Evolutionary conservation across 2,888 invertebrate genomes (phyloP).

Genomic region (Tipula vernalis): DNA sequence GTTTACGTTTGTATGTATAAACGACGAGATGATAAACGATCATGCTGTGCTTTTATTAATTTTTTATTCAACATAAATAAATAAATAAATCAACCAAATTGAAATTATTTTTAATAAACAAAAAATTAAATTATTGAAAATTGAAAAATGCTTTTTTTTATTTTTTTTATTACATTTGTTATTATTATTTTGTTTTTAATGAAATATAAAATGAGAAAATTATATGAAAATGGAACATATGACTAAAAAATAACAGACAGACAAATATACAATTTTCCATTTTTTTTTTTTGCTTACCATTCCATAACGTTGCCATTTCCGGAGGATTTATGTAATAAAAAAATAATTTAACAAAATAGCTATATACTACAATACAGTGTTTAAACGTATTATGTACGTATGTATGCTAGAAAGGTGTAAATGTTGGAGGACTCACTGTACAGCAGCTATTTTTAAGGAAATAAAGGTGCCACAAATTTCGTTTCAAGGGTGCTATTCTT

Average conservation of each 20-base stretch:
- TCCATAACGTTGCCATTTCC: slow-evolving; percentile 9
- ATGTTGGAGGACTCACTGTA: not conserved
- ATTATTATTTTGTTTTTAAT: not conserved
- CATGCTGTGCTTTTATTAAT: not conserved
- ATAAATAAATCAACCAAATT: slow-evolving; percentile 4
- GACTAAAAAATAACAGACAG: not conserved
- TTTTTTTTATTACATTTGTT: not conserved
- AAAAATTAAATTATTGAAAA: slow-evolving; percentile 4
- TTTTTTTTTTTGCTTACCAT: not conserved
- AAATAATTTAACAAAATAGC: not conserved
- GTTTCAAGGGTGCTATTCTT: no score
- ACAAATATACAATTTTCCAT: not conserved
- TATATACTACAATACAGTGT: not conserved
- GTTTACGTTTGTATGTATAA: not conserved
- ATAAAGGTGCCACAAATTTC: no score
- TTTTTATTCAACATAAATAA: not conserved
- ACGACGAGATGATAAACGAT: not conserved
- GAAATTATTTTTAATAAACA: not conserved
- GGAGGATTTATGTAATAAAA: slow-evolving; percentile 10
- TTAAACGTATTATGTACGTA: not conserved
- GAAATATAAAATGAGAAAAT: not conserved
- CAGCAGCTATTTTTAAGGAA: not conserved
- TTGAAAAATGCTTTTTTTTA: not conserved
- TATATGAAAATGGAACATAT: not conserved
- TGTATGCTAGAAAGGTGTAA: not conserved